Evolutionary conservation across 2,113 vertebrate species (phyloP).

Genomic region (Cyprinodon tularosa): DNA sequence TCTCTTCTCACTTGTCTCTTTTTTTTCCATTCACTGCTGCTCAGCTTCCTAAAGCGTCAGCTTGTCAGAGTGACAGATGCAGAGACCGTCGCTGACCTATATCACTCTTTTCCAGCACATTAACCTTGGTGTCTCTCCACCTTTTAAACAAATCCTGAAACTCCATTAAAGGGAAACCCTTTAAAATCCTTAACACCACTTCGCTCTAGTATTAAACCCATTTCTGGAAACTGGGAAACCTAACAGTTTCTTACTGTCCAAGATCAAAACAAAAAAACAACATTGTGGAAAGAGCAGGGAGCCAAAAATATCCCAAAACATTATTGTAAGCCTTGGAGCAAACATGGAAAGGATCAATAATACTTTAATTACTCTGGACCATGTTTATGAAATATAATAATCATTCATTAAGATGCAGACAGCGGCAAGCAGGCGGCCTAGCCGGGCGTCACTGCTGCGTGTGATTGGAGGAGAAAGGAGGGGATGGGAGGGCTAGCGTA

Average conservation of each 20-base stretch:
- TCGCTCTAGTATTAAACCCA: slow-evolving; percentile 24
- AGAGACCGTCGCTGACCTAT: slow-evolving; percentile 75
- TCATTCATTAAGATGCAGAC: slow-evolving; percentile 94
- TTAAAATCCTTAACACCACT: slow-evolving; percentile 23
- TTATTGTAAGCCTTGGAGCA: slow-evolving; percentile 75
- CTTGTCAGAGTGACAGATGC: slow-evolving; percentile 75
- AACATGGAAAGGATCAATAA: slow-evolving; percentile 84
- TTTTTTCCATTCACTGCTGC: slow-evolving; percentile 50
- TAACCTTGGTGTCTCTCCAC: slow-evolving; percentile 70
- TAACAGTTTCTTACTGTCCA: slow-evolving; percentile 19
- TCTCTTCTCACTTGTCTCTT: slow-evolving; percentile 52
- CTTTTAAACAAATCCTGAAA: slow-evolving; percentile 61
- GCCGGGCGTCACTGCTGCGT: slow-evolving; percentile 68
- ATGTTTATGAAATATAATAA: slow-evolving; percentile 94
- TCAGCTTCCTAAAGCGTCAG: slow-evolving; percentile 54
- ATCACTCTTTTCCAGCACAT: slow-evolving; percentile 80
- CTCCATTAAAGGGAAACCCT: slow-evolving; percentile 33
- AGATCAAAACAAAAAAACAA: not conserved
- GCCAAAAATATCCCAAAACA: slow-evolving; percentile 17
- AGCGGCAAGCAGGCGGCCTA: slow-evolving; percentile 68
- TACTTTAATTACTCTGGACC: slow-evolving; percentile 87
- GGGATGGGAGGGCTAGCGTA: slow-evolving; percentile 72
- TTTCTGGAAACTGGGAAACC: slow-evolving; percentile 29
- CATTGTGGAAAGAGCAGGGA: slow-evolving; percentile 9
- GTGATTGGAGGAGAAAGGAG: slow-evolving; percentile 75